phyloP scores from a whole-genome alignment of 1,140 invertebrate genomes.

The Zaprionus taronus region DNA sequence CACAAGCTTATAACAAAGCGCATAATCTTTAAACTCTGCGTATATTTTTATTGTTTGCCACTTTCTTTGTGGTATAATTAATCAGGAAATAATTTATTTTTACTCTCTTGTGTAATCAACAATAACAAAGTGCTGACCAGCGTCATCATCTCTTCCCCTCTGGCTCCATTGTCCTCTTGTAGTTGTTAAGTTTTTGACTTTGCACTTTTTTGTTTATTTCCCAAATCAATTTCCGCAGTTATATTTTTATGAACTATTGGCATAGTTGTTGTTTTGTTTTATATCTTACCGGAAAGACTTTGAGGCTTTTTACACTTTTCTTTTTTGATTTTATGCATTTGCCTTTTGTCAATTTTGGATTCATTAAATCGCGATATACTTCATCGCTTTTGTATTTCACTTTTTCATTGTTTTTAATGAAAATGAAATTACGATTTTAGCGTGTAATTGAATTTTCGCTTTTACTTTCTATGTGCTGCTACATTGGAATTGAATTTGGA shows the following conservation, averaged over 20 bases:
- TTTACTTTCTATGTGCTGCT: neutral
- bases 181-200: neutral
- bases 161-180: slow-evolving; percentile 1
- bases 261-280: slow-evolving; percentile 9
- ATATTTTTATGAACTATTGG: slow-evolving; percentile 29
- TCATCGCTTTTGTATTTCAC: slow-evolving; percentile 21
- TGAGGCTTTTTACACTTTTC: slow-evolving; percentile 31
- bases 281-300: slow-evolving; percentile 15
- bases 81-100: slow-evolving; percentile 74
- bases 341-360: slow-evolving; percentile 43
- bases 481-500: neutral
- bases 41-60: slow-evolving; percentile 10
- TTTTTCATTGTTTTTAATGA: slow-evolving; percentile 19
- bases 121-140: slow-evolving; percentile 11
- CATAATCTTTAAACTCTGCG: slow-evolving; percentile 28
- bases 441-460: slow-evolving; percentile 56
- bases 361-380: slow-evolving; percentile 8
- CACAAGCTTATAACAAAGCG: slow-evolving; percentile 24
- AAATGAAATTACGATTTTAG: slow-evolving; percentile 37
- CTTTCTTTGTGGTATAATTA: slow-evolving; percentile 60
- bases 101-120: slow-evolving; percentile 9
- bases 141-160: neutral
- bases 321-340: slow-evolving; percentile 33
- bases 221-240: slow-evolving; percentile 19
- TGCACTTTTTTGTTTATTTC: slow-evolving; percentile 11